Evolutionary conservation across 2,888 invertebrate species (phyloP), one percentile per base, ranked within the genome.

Genomic region (Lapara coniferarum): DNA sequence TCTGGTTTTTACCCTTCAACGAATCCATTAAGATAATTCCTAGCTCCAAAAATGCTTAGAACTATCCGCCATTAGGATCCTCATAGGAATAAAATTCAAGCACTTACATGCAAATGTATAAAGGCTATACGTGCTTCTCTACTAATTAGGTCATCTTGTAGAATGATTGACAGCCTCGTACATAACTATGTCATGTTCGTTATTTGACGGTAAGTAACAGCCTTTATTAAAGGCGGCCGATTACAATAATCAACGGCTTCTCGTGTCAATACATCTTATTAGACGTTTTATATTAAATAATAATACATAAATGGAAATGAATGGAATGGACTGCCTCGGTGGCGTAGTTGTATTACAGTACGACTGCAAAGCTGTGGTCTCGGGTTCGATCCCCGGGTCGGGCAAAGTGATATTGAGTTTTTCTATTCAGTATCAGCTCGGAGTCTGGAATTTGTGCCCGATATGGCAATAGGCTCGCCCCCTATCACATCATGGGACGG

Each of bases 241-340:
- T 79, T 75, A 75, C 77, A 76, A 77, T 76, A 76, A 81, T 81
- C 78, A 74, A 57, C 52, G 56, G 68, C 72, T 70, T 76, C 77
- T 68, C 59, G 73, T 71, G 12, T 37, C 68, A 73, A 74, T 30
- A 59, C 37, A 68, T 68, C 52, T 59, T 37, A 68, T 16, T 58
- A 10, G 74, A 71, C 76, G 78, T 79, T 80, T 73, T 70, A 71
- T 70, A 86, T 84, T 85, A 81, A 86, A 85, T 87, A 87, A 85
- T 86, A 79, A 84, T 79, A 83, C 81, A 77, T 74, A 73, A 72
- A 69, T 46, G 67, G 70, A 71, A 57, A n/a, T n/a, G n/a, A n/a
- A n/a, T n/a, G n/a, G n/a, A n/a, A n/a, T n/a, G n/a, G n/a, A n/a
- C n/a, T n/a, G n/a, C n/a, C n/a, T n/a, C n/a, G n/a, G n/a, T n/a